Percentiles rank a stretch among this genome's conserved stretches.
Conservation (phyloP, 2,888 invertebrate genomes). For the Pedicia rivosa region DNA sequence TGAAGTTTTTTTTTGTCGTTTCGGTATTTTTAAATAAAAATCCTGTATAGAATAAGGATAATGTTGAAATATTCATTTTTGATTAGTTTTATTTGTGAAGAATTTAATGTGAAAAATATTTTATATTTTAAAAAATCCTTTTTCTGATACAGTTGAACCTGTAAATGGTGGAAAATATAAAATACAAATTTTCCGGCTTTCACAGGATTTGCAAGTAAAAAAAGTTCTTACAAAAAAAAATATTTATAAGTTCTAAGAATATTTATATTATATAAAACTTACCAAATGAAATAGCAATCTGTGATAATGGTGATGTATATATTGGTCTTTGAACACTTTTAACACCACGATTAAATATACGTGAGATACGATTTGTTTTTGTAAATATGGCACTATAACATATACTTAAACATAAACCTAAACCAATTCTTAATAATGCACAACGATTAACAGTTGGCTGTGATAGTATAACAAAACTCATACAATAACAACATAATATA, state of each 20-base stretch:
- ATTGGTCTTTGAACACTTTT: slow-evolving; percentile 53
- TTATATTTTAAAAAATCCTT: too few species aligned
- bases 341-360: slow-evolving; percentile 55
- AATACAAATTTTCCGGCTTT: not conserved
- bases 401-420: slow-evolving; percentile 54
- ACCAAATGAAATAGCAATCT: slow-evolving; percentile 53
- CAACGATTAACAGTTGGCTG: slow-evolving; percentile 48
- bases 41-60: too few species aligned
- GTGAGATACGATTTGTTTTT: slow-evolving; percentile 56
- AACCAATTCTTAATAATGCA: slow-evolving; percentile 44
- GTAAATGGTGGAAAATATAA: not conserved
- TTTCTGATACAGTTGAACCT: too few species aligned
- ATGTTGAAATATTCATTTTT: too few species aligned
- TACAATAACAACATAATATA: slow-evolving; percentile 49
- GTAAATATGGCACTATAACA: slow-evolving; percentile 62
- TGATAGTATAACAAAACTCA: slow-evolving; percentile 53
- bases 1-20: too few species aligned
- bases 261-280: slow-evolving; percentile 16
- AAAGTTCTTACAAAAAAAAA: too few species aligned
- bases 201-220: too few species aligned
- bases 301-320: slow-evolving; percentile 60
- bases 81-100: too few species aligned
- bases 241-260: not conserved
- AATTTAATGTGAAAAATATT: too few species aligned
- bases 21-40: too few species aligned